phyloP scores from a whole-genome alignment of 2,888 invertebrate species.

The Trissolcus japonicus region DNA sequence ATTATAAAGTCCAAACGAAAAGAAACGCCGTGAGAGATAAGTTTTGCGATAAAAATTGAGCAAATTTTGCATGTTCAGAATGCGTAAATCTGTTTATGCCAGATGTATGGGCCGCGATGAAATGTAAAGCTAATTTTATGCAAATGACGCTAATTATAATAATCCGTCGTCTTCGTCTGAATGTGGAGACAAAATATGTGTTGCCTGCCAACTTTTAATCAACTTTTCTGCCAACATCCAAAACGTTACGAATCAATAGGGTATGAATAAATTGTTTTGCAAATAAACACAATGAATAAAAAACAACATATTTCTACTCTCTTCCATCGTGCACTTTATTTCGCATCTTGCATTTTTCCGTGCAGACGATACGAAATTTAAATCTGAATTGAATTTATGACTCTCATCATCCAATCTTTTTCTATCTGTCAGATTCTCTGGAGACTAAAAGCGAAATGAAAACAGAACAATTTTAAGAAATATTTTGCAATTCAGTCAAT shows the following conservation, averaged over 20 bases:
- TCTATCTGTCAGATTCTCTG: constrained; percentile 22
- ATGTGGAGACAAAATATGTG: constrained; percentile 3
- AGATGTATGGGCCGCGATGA: constrained; percentile 16
- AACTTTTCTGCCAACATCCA: neutral
- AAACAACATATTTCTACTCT: neutral
- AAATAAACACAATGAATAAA: constrained; percentile 19
- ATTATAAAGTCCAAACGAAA: too few relatives aligned
- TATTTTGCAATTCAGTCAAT: constrained; percentile 38
- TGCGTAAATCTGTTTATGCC: constrained; percentile 18
- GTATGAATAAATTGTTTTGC: too few relatives aligned
- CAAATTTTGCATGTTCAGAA: neutral
- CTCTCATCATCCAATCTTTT: constrained; percentile 47
- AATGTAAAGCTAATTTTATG: constrained; percentile 25
- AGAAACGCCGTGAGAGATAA: neutral
- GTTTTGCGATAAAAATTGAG: neutral
- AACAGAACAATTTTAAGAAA: constrained; percentile 41
- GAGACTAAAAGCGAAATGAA: constrained; percentile 35
- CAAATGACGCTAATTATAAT: constrained; percentile 35
- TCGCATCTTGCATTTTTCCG: constrained; percentile 24
- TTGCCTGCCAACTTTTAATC: constrained; percentile 21
- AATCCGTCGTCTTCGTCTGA: constrained; percentile 26
- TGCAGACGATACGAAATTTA: constrained; percentile 32
- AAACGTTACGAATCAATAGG: too few relatives aligned
- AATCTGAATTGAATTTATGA: constrained; percentile 51
- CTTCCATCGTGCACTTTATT: neutral